phyloP scores from a whole-genome alignment of 2,888 invertebrate species.

The Xestia rhomboidea region DNA sequence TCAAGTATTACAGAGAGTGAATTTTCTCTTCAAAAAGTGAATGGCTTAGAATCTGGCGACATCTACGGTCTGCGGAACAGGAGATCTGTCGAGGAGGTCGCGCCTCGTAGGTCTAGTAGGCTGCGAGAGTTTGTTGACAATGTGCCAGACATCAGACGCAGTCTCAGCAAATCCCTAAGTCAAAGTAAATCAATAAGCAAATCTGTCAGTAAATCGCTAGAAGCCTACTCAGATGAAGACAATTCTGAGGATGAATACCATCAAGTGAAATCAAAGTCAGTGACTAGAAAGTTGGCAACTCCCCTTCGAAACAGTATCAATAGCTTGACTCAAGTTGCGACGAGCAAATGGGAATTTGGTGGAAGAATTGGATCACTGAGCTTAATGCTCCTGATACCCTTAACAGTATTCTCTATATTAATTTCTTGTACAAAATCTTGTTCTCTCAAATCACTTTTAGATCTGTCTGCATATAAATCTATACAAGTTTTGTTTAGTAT shows the following conservation, averaged over 20 bases:
- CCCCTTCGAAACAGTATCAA: conserved; percentile 80
- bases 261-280: conserved; percentile 76
- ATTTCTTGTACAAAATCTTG: conserved; percentile 83
- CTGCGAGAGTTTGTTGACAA: conserved; percentile 80
- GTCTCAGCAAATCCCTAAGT: conserved; percentile 81
- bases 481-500: conserved; percentile 77
- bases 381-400: conserved; percentile 80
- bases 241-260: conserved; percentile 78
- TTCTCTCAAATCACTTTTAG: conserved; percentile 72
- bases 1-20: conserved; percentile 70
- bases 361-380: conserved; percentile 80
- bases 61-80: conserved; percentile 79
- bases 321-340: conserved; percentile 71
- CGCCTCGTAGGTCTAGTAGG: conserved; percentile 81
- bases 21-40: conserved; percentile 74
- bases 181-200: conserved; percentile 82
- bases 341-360: conserved; percentile 84
- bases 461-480: conserved; percentile 74
- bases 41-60: conserved; percentile 78
- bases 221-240: conserved; percentile 84
- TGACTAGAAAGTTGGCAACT: conserved; percentile 84
- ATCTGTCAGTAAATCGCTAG: conserved; percentile 83
- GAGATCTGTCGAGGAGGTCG: conserved; percentile 78
- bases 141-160: conserved; percentile 79
- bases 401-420: conserved; percentile 80